These are phyloP conservation scores for Thera obeliscata DNA, from an alignment of 2,888 invertebrate genomes.

Conservation along the genomic window DNA sequence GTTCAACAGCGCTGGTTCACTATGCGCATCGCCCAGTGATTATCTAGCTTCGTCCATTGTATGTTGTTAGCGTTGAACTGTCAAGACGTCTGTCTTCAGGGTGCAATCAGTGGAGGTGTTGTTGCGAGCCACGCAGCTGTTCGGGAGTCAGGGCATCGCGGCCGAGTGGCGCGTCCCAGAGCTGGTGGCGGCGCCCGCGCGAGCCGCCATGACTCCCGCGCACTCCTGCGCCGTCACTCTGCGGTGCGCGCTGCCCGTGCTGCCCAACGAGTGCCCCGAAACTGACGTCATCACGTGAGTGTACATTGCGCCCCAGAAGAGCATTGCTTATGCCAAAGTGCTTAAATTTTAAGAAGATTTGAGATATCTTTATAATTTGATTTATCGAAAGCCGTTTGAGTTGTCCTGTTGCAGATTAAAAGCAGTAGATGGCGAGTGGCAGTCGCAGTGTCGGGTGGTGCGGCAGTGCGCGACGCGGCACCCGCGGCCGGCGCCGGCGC, in stretches of 20 bases:
- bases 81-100: slow-evolving; percentile 38
- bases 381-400: too few relatives aligned
- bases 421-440: slow-evolving; percentile 52
- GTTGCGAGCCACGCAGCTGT: slow-evolving; percentile 61
- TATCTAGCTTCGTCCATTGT: background rate
- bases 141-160: slow-evolving; percentile 45
- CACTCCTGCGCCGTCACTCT: slow-evolving; percentile 37
- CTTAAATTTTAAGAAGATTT: too few relatives aligned
- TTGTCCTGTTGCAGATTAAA: slow-evolving; percentile 45
- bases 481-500: slow-evolving; percentile 51
- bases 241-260: slow-evolving; percentile 45
- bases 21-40: too few relatives aligned
- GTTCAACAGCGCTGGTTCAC: too few relatives aligned
- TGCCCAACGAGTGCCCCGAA: slow-evolving; percentile 49
- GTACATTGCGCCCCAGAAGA: background rate
- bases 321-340: too few relatives aligned
- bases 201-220: slow-evolving; percentile 37
- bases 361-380: too few relatives aligned
- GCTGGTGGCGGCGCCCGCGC: slow-evolving; percentile 16
- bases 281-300: slow-evolving; percentile 58
- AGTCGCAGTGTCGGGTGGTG: slow-evolving; percentile 43
- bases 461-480: slow-evolving; percentile 51
- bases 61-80: background rate
- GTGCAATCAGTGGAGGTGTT: slow-evolving; percentile 44
- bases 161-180: slow-evolving; percentile 47